Evolutionary conservation across 2,113 vertebrate species (phyloP), one percentile per base, ranked within the genome.

Genomic region (Pseudorectes ferrugineus): DNA sequence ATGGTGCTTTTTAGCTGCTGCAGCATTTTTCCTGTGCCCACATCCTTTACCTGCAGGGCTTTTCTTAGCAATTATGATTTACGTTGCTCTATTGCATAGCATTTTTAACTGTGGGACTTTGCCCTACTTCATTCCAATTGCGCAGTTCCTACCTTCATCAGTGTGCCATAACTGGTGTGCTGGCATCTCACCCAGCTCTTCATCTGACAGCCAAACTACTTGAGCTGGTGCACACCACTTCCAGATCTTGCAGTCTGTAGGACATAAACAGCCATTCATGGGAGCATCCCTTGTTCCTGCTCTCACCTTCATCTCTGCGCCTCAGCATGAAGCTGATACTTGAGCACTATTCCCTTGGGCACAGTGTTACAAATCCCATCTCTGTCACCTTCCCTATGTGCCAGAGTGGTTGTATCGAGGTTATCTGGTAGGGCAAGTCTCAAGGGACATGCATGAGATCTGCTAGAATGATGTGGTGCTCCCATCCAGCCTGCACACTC

Each of bases 31-130:
- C 29, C 63, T 66, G 35, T 51, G 51, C 79, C 92, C 75, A 92
- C 82, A 96, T 94, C 85, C 90, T 90, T 83, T 90, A 95, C 85
- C 91, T 93, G 28, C 75, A 29, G 91, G 92, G 82, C 55, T 92
- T 85, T 88, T 90, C 62, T 62, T 80, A 77, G 75, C 59, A 94
- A 93, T 86, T 95, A 80, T 58, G 71, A 74, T 88, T 92, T 90
- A 74, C 0, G 0, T 33, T 83, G 46, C 63, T 86, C 33, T 79
- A 13, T 14, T 80, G 72, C 67, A 66, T 22, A 73, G 63, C 46
- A 28, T 66, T 95, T 95, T 89, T 70, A 85, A 88, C 55, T 85
- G 85, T 75, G 75, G 42, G 85, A 77, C 78, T 93, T 90, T 88
- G 70, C 71, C 85, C 87, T 68, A 65, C 77, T 71, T 94, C 88